Evolutionary conservation across 2,797 vertebrate species (phyloP).

Genomic region (Hypotaenidia okinawae): DNA sequence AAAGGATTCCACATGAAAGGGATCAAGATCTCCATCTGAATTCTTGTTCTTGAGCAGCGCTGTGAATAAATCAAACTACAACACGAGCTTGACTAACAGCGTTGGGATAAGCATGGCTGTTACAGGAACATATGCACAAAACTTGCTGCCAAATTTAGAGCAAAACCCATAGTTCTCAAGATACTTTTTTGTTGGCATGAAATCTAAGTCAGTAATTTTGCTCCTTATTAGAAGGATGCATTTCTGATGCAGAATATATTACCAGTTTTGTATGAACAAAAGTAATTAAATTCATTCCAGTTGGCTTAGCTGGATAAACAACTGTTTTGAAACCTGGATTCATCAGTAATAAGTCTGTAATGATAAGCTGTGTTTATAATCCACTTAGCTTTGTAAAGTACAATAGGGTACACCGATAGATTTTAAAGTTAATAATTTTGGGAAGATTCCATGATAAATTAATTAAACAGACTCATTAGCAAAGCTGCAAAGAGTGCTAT

Average conservation of each 20-base stretch:
- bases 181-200: background rate
- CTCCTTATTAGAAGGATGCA: background rate
- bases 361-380: slow-evolving; percentile 15
- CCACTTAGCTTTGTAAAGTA: slow-evolving; percentile 3
- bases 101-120: background rate
- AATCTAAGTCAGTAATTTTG: slow-evolving; percentile 8
- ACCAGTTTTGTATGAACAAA: background rate
- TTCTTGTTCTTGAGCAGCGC: background rate
- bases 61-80: slow-evolving; percentile 34
- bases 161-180: background rate
- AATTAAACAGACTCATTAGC: background rate
- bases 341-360: background rate
- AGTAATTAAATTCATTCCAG: slow-evolving; percentile 30
- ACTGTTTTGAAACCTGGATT: slow-evolving; percentile 37
- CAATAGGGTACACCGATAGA: background rate
- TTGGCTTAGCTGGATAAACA: slow-evolving; percentile 55
- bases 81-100: background rate
- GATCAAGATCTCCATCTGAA: accelerated
- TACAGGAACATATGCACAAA: background rate
- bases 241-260: background rate
- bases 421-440: background rate
- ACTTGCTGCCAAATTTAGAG: background rate
- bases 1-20: slow-evolving; percentile 5
- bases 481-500: background rate
- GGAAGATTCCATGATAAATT: background rate